A percentile compares a stretch with the other conserved stretches of the same genome.
Conservation (phyloP, 2,888 invertebrate genomes). For the Epicampocera succincta region DNA sequence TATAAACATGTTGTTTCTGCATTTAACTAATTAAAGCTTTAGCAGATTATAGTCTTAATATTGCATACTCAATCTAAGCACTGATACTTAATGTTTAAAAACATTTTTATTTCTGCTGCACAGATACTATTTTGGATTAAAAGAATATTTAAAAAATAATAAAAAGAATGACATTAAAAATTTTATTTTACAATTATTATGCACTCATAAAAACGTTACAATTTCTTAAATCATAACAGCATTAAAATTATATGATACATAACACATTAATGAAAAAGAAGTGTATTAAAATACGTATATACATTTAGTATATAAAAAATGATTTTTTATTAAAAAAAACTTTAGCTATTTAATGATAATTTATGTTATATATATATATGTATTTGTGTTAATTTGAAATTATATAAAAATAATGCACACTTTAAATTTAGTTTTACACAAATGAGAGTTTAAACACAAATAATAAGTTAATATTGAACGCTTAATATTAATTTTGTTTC, state of each 20-base stretch:
- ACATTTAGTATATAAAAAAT: neutral
- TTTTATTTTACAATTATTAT: too few relatives aligned
- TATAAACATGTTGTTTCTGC: too few relatives aligned
- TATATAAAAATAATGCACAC: conserved; percentile 15
- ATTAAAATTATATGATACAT: neutral
- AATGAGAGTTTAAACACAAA: conserved; percentile 14
- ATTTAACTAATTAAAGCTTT: too few relatives aligned
- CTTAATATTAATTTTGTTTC: conserved; percentile 15
- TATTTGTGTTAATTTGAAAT: conserved; percentile 11
- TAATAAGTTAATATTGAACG: conserved; percentile 15
- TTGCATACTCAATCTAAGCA: too few relatives aligned
- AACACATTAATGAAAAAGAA: too few relatives aligned
- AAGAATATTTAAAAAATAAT: too few relatives aligned
- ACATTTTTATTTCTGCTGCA: too few relatives aligned
- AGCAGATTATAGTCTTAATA: too few relatives aligned
- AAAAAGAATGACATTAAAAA: too few relatives aligned
- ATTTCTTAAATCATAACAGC: neutral
- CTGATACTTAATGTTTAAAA: too few relatives aligned
- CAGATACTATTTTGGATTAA: too few relatives aligned
- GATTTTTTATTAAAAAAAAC: neutral
- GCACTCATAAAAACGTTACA: neutral
- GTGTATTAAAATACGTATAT: neutral
- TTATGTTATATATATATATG: conserved; percentile 16
- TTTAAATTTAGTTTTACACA: conserved; percentile 20
- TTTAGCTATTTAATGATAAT: conserved; percentile 18